These are phyloP conservation scores for Stenoptilia bipunctidactyla DNA, from an alignment of 2,888 invertebrate species.

Conservation along the genomic window DNA sequence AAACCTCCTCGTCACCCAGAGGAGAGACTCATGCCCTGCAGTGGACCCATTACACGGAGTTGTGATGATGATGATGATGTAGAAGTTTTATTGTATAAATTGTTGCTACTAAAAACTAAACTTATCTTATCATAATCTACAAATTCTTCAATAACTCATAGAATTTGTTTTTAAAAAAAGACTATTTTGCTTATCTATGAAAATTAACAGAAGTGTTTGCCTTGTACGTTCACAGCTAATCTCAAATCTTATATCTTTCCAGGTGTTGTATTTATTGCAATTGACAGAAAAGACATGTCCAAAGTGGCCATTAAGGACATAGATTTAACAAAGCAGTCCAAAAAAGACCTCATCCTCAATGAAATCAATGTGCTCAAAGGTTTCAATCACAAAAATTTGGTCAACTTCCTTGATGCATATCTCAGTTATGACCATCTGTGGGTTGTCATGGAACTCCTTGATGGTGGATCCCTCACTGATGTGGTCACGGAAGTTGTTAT, in stretches of 20 bases:
- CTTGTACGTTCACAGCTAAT: too few relatives aligned
- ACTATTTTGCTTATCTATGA: slow-evolving; percentile 10
- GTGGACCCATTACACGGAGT: too few relatives aligned
- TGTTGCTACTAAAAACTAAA: too few relatives aligned
- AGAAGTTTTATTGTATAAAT: too few relatives aligned
- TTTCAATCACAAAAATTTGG: slow-evolving; percentile 93
- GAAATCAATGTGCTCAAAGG: slow-evolving; percentile 94
- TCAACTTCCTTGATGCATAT: slow-evolving; percentile 95
- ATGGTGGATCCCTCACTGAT: slow-evolving; percentile 96
- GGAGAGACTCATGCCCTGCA: too few relatives aligned
- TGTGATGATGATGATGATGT: too few relatives aligned
- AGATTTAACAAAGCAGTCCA: slow-evolving; percentile 93
- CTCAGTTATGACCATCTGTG: slow-evolving; percentile 93
- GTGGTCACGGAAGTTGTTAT: slow-evolving; percentile 97
- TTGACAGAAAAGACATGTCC: slow-evolving; percentile 77
- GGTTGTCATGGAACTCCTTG: slow-evolving; percentile 96
- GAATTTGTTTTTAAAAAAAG: too few relatives aligned
- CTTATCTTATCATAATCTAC: too few relatives aligned
- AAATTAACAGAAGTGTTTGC: too few relatives aligned
- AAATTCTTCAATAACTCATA: too few relatives aligned
- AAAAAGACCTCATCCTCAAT: slow-evolving; percentile 95
- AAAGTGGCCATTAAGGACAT: slow-evolving; percentile 97
- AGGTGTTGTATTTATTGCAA: slow-evolving; percentile 92
- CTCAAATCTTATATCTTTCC: slow-evolving; percentile 17
- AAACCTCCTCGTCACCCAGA: too few relatives aligned